Base-by-base conservation (phyloP, 2,888 invertebrate species). In the Cheiracanthium punctorium region DNA sequence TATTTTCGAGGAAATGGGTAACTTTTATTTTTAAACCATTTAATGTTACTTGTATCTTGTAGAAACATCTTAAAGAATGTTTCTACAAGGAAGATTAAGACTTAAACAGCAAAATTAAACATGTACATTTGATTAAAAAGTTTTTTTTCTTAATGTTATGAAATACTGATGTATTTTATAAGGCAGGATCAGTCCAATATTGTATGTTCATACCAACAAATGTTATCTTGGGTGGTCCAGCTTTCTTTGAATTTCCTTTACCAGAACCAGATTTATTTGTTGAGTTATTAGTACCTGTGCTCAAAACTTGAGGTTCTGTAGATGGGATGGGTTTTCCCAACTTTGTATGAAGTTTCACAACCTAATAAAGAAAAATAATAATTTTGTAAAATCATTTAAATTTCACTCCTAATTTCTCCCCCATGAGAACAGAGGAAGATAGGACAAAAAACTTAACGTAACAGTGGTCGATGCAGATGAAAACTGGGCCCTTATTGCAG, bases 321-420 rank as follows among this genome's bases (percentile, higher is more conserved):
- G 97, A 96, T 29, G 99, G 99, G 89, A 99, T 98, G 5, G 98
- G 98, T 92, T 99, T 99, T 88, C 99, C 99, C 52, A 99, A 94
- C 93, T 97, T 97, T 79, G 97, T 98, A 93, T 99, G 98, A 89
- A 99, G 93, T 91, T 98, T 96, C 72, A 98, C 96, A 12, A 94
- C 93, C 93, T 93, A 89, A 80, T 89, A 86, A 85, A 58, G 82
- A 73, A 87, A n/a, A 43, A 33, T 30, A 14, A 37, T 10, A 29
- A 72, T 14, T 1, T 43, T 20, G 14, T 33, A 30, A 12, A 14
- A 1, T n/a, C n/a, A n/a, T n/a, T n/a, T n/a, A n/a, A n/a, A n/a
- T n/a, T n/a, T n/a, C n/a, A 20, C 65, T 17, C n/a, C n/a, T 48
- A 1, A 48, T 48, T 48, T 48, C 52, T 12, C 2, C 12, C 52